Evolutionary conservation across 2,113 vertebrate genomes (phyloP).

Genomic region (Paraplagusia blochii): DNA sequence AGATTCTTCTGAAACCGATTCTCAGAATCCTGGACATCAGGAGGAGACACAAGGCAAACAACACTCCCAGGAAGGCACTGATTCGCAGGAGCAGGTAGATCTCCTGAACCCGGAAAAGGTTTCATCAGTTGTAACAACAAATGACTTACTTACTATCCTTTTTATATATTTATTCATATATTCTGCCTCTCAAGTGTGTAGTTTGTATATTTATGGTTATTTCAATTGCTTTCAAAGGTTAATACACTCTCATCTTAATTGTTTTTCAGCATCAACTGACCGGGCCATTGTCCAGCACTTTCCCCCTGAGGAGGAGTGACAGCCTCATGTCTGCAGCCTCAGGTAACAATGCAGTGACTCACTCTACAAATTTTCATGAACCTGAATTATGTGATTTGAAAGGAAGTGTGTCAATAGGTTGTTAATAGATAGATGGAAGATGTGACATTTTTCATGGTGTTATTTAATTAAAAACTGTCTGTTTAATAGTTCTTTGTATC

Average conservation of each 20-base stretch:
- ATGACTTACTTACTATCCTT: background rate
- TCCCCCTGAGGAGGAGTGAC: constrained; percentile 82
- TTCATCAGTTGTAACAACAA: background rate
- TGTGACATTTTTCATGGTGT: too few species aligned
- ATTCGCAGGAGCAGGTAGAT: constrained; percentile 56
- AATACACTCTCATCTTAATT: constrained; percentile 35
- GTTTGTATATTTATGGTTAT: constrained; percentile 4
- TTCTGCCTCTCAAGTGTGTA: background rate
- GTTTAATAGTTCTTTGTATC: too few species aligned
- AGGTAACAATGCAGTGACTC: constrained; percentile 77
- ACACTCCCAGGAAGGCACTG: constrained; percentile 26
- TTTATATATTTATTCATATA: constrained; percentile 4
- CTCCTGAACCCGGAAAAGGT: background rate
- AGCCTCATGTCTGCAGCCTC: constrained; percentile 83
- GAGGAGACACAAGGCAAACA: constrained; percentile 27
- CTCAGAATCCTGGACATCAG: constrained; percentile 13
- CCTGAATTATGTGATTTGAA: too few species aligned
- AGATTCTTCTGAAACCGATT: constrained; percentile 10
- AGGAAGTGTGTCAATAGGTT: too few species aligned
- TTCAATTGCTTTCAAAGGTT: constrained; percentile 6
- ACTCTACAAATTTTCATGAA: background rate
- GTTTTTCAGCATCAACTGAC: constrained; percentile 73
- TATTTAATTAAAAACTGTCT: too few species aligned
- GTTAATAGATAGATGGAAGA: too few species aligned
- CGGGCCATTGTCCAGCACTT: constrained; percentile 61